Percentiles rank a stretch among this genome's conserved stretches.
Evolutionary conservation across 1,140 invertebrate genomes (phyloP).

Genomic region (Fopius arisanus): DNA sequence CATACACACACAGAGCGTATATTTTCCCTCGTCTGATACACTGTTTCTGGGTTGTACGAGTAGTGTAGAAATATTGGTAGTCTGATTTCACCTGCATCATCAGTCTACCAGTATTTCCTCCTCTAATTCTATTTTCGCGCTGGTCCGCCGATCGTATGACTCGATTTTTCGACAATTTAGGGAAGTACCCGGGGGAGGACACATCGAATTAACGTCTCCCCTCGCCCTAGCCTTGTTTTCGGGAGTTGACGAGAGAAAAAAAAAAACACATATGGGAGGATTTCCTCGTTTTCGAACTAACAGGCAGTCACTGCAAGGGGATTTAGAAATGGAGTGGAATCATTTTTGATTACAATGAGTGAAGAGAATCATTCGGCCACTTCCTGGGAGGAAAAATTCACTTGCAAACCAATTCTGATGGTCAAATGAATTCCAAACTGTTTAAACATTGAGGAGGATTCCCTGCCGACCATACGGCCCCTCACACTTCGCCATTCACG

Average conservation of each 20-base stretch:
- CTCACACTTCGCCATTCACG: background rate
- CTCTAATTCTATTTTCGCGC: conserved; percentile 59
- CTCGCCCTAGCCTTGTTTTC: conserved; percentile 34
- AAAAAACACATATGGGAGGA: conserved; percentile 38
- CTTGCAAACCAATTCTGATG: background rate
- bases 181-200: conserved; percentile 17
- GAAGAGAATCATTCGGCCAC: background rate
- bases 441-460: background rate
- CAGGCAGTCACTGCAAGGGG: conserved; percentile 48
- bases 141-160: conserved; percentile 52
- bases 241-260: conserved; percentile 34
- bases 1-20: background rate
- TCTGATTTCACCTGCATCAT: conserved; percentile 54
- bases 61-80: too few relatives aligned
- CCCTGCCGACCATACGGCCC: background rate
- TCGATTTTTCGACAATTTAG: conserved; percentile 60
- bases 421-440: background rate
- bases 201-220: conserved; percentile 21
- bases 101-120: conserved; percentile 53
- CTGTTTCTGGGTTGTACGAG: conserved; percentile 25
- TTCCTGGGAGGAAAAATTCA: background rate
- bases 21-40: conserved; percentile 3
- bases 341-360: conserved; percentile 45
- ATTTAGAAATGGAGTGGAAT: conserved; percentile 55
- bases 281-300: conserved; percentile 33